A percentile compares a stretch with the other conserved stretches of the same genome.
phyloP scores from a whole-genome alignment of 2,797 vertebrate genomes.

The Argyrosomus regius region DNA sequence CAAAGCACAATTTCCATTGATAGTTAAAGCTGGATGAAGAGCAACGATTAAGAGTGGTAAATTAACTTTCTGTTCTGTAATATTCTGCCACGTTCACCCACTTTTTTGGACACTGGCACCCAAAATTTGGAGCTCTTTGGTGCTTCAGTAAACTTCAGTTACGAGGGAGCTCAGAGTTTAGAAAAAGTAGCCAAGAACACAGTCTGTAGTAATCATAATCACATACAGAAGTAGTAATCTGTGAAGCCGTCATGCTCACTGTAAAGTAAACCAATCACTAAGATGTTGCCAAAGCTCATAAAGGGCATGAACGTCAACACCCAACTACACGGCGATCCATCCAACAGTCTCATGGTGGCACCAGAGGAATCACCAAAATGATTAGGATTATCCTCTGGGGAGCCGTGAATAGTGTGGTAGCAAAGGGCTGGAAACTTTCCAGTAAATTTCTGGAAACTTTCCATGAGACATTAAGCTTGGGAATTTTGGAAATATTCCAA shows the following conservation, averaged over 20 bases:
- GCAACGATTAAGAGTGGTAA: not conserved
- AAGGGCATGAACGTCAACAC: not conserved
- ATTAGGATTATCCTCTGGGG: not conserved
- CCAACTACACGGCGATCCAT: not conserved
- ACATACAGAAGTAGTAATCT: not conserved
- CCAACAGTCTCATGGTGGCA: not conserved
- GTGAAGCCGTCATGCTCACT: not conserved
- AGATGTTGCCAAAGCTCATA: not conserved
- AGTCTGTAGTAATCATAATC: not conserved
- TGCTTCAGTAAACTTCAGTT: not conserved
- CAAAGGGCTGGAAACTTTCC: no score
- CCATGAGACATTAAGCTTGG: no score
- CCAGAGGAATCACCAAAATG: not conserved
- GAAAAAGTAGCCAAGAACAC: not conserved
- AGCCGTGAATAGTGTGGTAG: not conserved
- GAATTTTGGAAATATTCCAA: no score
- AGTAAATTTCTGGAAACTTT: no score
- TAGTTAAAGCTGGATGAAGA: conserved; percentile 4
- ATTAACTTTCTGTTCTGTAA: not conserved
- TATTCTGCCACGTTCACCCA: not conserved
- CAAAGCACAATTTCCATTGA: not conserved
- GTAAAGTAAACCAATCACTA: not conserved
- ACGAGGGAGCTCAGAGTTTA: not conserved
- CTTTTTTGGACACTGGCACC: not conserved
- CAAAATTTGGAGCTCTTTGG: not conserved